Evolutionary conservation across 2,888 invertebrate genomes (phyloP), one percentile per base, ranked within the genome.

Genomic region (Seira ritae): DNA sequence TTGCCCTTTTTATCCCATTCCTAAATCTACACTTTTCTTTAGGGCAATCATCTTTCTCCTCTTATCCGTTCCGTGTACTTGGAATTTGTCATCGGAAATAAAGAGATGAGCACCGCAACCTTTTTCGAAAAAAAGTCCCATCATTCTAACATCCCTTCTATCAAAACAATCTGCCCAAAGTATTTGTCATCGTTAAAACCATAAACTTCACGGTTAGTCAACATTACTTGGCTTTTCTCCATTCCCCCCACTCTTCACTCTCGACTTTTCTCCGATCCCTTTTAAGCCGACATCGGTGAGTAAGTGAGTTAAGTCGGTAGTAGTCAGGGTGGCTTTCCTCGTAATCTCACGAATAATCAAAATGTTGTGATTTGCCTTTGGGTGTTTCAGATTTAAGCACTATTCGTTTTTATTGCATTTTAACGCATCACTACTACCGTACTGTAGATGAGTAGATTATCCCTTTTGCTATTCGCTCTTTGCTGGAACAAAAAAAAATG

Each of bases 91-190:
- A 80, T 80, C 70, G 20, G 66, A 24, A 31, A 19, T 12, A 68
- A 24, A 66, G 68, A 68, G 69, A 71, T n/a, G 65, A 19, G 65
- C 31, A 31, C 31, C 31, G 31, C 31, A 31, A 75, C 76, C 72
- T 60, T 81, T 81, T 76, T 17, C 66, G 23, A 17, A 68, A 68
- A n/a, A 72, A 72, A 72, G 31, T 72, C 71, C 55, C 73, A 31
- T 31, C 31, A 37, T 65, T 73, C 67, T 75, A 19, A n/a, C 75
- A 65, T 65, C 67, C 60, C 74, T 77, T 80, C 79, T 73, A 81
- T 84, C 84, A 84, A 84, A 86, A 79, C 85, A 85, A 84, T 82
- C 83, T 76, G 80, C 77, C 83, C 82, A 31, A 50, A 55, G 60
- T 75, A 84, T 84, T 85, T 82, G 80, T 83, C 79, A 76, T 80